phyloP scores from a whole-genome alignment of 2,113 vertebrate species.

The Diphyllodes magnificus region DNA sequence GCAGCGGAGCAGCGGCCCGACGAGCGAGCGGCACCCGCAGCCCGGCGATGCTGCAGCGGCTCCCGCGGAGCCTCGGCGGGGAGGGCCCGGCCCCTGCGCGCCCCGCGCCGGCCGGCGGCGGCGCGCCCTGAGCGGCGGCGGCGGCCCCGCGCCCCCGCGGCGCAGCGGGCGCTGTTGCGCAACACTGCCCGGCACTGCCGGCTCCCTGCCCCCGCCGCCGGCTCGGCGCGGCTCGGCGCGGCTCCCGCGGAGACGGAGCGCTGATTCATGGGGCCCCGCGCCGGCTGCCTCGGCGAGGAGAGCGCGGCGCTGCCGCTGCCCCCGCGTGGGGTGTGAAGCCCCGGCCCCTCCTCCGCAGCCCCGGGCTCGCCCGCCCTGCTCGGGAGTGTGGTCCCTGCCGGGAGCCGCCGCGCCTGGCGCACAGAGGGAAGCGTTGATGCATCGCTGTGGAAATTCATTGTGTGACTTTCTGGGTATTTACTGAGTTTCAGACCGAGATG shows the following conservation, averaged over 20 bases:
- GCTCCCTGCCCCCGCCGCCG: conserved; percentile 21
- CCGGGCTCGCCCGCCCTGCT: conserved; percentile 49
- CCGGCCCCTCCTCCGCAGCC: conserved; percentile 51
- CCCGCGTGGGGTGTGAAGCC: conserved; percentile 38
- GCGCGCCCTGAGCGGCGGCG: too few species aligned
- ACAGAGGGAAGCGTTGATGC: conserved; percentile 72
- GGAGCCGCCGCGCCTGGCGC: conserved; percentile 67
- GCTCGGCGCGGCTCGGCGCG: not conserved
- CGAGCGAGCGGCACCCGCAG: not conserved
- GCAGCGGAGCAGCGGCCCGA: not conserved
- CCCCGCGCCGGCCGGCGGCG: too few species aligned
- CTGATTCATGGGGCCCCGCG: conserved; percentile 74
- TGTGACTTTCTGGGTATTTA: conserved; percentile 78
- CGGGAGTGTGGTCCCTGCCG: conserved; percentile 63
- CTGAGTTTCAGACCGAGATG: conserved; percentile 87
- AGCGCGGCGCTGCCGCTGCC: conserved; percentile 58
- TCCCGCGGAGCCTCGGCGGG: not conserved
- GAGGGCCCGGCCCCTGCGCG: conserved; percentile 5
- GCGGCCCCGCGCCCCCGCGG: too few species aligned
- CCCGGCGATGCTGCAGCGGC: not conserved
- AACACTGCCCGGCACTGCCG: conserved; percentile 27
- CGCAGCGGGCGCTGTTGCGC: conserved; percentile 17
- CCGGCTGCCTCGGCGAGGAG: conserved; percentile 40
- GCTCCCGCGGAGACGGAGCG: conserved; percentile 65
- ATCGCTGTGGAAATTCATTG: conserved; percentile 72